A percentile compares a stretch with the other conserved stretches of the same genome.
Conservation (phyloP, 1,140 invertebrate genomes). For the Holcopasites calliopsidis region DNA sequence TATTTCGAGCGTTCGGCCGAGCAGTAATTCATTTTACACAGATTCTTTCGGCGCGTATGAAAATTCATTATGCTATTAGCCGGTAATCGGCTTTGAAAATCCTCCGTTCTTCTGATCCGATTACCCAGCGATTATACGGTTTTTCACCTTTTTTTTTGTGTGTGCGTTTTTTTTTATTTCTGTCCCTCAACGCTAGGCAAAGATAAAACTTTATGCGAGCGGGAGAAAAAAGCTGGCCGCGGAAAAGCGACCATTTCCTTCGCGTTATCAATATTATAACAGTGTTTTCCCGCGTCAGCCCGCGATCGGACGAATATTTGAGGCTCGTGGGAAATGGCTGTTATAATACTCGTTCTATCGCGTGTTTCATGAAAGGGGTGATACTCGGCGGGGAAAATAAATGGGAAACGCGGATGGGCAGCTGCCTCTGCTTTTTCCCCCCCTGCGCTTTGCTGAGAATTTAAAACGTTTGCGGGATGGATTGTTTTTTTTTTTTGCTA, state of each 20-base stretch:
- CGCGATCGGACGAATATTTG: slow-evolving; percentile 12
- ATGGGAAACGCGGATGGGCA: neutral
- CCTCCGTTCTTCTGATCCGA: slow-evolving; percentile 37
- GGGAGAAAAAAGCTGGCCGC: neutral
- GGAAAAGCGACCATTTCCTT: slow-evolving; percentile 27
- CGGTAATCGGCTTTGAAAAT: slow-evolving; percentile 43
- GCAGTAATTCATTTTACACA: slow-evolving; percentile 38
- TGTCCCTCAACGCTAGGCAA: neutral
- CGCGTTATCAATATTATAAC: slow-evolving; percentile 47
- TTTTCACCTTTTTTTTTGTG: neutral
- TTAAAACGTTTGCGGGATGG: too few species aligned
- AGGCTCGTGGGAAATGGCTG: neutral
- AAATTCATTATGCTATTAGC: slow-evolving; percentile 46
- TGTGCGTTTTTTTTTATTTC: neutral
- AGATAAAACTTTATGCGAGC: slow-evolving; percentile 28
- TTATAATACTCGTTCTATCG: slow-evolving; percentile 7
- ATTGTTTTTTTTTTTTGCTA: too few species aligned
- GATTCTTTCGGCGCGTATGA: slow-evolving; percentile 31
- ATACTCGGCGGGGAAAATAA: neutral
- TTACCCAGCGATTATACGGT: slow-evolving; percentile 37
- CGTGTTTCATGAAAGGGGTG: neutral
- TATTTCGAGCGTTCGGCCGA: neutral
- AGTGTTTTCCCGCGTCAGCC: slow-evolving; percentile 22
- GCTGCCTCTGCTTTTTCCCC: too few species aligned
- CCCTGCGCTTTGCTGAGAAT: neutral